phyloP scores from a whole-genome alignment of 2,113 vertebrate species.

The Albula goreensis region DNA sequence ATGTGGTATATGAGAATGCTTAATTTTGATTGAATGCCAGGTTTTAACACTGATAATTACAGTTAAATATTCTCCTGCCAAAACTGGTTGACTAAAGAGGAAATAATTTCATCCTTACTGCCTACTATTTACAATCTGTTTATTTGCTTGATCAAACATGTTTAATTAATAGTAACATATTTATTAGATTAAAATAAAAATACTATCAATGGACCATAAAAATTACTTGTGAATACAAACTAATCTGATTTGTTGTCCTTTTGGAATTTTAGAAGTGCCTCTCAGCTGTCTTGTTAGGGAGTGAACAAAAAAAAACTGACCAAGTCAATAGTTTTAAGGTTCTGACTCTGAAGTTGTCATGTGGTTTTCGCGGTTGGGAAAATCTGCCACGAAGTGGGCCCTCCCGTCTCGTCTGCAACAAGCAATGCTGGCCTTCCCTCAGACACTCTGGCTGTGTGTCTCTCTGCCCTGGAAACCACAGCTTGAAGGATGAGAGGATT shows the following conservation, averaged over 20 bases:
- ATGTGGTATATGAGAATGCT: no score
- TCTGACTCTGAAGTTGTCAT: conserved; percentile 48
- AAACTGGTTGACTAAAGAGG: not conserved
- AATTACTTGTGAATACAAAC: not conserved
- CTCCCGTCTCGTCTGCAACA: conserved; percentile 60
- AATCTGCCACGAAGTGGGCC: conserved; percentile 57
- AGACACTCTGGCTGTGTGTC: conserved; percentile 47
- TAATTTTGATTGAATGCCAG: no score
- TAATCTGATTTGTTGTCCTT: conserved; percentile 26
- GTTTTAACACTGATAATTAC: not conserved
- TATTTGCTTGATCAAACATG: not conserved
- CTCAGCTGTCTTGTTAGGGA: conserved; percentile 54
- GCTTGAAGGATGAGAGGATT: conserved; percentile 61
- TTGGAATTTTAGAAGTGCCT: conserved; percentile 38
- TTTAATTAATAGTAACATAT: not conserved
- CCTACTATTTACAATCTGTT: not conserved
- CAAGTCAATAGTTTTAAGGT: conserved; percentile 49
- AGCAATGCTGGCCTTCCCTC: conserved; percentile 54
- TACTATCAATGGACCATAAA: not conserved
- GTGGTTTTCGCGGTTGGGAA: conserved; percentile 62
- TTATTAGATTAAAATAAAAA: not conserved
- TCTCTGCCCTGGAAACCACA: conserved; percentile 51
- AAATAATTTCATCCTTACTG: not conserved
- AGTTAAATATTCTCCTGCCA: not conserved
- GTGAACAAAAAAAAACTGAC: conserved; percentile 50